Evolutionary conservation across 2,113 vertebrate species (phyloP).

Genomic region (Erpornis zantholeuca): DNA sequence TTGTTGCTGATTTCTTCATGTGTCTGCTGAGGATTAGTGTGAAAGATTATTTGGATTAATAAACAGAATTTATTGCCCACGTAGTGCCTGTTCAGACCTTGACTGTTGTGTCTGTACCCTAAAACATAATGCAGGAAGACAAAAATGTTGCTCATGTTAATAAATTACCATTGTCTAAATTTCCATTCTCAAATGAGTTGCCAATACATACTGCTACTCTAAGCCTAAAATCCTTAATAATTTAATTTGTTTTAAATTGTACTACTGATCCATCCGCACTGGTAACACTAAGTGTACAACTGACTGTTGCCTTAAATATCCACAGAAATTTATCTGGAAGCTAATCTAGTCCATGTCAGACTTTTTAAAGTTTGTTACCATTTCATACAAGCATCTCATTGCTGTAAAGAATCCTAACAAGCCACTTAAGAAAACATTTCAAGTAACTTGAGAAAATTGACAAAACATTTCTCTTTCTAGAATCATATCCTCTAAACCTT

Average conservation of each 20-base stretch:
- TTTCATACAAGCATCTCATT: neutral
- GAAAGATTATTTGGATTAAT: neutral
- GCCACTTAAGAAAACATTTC: neutral
- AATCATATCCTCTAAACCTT: neutral
- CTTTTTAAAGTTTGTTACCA: neutral
- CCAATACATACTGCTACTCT: neutral
- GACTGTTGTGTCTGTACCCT: neutral
- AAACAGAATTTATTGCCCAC: neutral
- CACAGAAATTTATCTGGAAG: neutral
- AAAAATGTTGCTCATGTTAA: neutral
- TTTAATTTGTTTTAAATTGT: neutral
- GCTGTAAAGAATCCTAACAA: neutral
- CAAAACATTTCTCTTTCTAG: neutral
- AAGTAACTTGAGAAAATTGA: neutral
- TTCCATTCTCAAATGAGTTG: neutral
- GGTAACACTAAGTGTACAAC: neutral
- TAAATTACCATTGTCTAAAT: neutral
- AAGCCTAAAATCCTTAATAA: neutral
- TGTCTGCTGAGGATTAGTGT: neutral
- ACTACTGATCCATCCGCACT: neutral
- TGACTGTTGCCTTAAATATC: neutral
- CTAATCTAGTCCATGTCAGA: neutral
- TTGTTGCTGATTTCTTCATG: neutral
- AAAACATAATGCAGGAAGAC: neutral
- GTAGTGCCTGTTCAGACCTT: neutral